These are phyloP conservation scores for Cosmopolites sordidus DNA, from an alignment of 2,888 invertebrate genomes.

Conservation along the genomic window DNA sequence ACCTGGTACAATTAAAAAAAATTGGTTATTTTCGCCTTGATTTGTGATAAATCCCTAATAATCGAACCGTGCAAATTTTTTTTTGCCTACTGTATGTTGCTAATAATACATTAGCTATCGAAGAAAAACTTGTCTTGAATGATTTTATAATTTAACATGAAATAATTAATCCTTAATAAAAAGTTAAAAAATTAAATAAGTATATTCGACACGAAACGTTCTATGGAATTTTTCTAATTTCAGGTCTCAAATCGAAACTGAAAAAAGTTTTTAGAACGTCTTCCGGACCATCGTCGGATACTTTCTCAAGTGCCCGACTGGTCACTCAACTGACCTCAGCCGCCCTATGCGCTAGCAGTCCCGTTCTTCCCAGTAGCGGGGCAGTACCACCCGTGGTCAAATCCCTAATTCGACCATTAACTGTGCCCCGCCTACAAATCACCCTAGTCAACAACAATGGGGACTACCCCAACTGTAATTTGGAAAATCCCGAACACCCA, in stretches of 20 bases:
- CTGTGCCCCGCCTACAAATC: constrained; percentile 52
- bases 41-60: no score
- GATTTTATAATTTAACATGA: no score
- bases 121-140: no score
- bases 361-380: constrained; percentile 54
- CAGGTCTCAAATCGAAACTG: constrained; percentile 54
- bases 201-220: no score
- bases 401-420: constrained; percentile 55
- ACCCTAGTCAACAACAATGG: constrained; percentile 45
- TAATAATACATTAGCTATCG: no score
- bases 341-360: constrained; percentile 58
- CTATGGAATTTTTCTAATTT: no score
- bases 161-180: no score
- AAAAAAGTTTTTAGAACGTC: constrained; percentile 56
- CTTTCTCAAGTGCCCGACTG: constrained; percentile 49
- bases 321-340: constrained; percentile 58
- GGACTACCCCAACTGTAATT: constrained; percentile 34
- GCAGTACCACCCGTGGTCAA: constrained; percentile 54
- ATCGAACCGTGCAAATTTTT: no score
- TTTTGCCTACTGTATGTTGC: no score
- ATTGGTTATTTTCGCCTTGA: no score
- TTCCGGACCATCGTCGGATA: constrained; percentile 48
- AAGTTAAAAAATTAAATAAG: no score
- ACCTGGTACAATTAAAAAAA: no score
- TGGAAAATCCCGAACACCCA: constrained; percentile 6